Percentiles rank a stretch among this genome's conserved stretches.
These are phyloP conservation scores for Proales similis DNA, from an alignment of 1,140 invertebrate genomes.

Conservation along the genomic window DNA sequence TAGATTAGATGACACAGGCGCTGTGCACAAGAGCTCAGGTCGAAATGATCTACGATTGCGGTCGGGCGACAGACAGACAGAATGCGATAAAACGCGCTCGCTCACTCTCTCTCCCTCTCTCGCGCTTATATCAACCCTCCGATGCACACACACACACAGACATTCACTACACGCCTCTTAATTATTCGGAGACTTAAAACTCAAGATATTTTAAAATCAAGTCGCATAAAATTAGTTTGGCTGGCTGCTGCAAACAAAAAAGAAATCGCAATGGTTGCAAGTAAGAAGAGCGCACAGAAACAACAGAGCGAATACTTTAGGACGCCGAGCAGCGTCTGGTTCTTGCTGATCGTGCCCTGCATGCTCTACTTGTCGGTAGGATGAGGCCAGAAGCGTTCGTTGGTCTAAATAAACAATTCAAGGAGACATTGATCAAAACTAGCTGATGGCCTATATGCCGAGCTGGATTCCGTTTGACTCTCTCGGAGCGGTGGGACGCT, in stretches of 20 bases:
- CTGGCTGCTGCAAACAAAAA: neutral
- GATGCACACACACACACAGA: no score
- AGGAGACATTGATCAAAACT: neutral
- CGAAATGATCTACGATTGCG: no score
- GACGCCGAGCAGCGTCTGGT: constrained; percentile 13
- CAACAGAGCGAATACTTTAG: constrained; percentile 19
- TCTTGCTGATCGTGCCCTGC: neutral
- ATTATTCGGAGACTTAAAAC: neutral
- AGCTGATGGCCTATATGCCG: constrained; percentile 30
- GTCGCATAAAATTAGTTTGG: constrained; percentile 1
- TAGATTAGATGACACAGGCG: no score
- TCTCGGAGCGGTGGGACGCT: constrained; percentile 17
- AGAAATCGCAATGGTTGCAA: no score
- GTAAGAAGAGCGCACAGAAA: neutral
- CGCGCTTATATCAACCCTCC: no score
- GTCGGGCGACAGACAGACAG: no score
- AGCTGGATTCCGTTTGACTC: constrained; percentile 20
- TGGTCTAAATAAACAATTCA: neutral
- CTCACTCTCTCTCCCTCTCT: no score
- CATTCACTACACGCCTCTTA: neutral
- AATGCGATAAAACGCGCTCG: no score
- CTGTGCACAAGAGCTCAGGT: no score
- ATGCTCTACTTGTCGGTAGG: constrained; percentile 11
- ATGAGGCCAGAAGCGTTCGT: neutral
- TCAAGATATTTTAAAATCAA: neutral